Evolutionary conservation across 2,797 vertebrate species (phyloP).

Genomic region (Oryzias dopingdopingensis): DNA sequence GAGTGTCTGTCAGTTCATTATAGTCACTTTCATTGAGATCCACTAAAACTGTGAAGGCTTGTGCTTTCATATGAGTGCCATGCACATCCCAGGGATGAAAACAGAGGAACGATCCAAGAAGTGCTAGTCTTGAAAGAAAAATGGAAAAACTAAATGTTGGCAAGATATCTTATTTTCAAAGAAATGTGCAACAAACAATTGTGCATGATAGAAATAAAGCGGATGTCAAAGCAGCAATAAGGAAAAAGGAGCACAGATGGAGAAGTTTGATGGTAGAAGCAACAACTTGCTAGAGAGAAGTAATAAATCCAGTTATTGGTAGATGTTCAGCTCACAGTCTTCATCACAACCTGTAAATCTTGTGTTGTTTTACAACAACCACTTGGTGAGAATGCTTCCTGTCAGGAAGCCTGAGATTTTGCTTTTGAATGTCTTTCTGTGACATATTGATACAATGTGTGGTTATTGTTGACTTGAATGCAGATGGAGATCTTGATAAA

Average conservation of each 20-base stretch:
- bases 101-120: neutral
- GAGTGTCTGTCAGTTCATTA: slow-evolving; percentile 39
- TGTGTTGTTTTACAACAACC: slow-evolving; percentile 54
- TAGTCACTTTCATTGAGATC: slow-evolving; percentile 44
- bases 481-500: slow-evolving; percentile 64
- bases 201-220: neutral
- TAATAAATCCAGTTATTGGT: slow-evolving; percentile 43
- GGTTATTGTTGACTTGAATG: slow-evolving; percentile 59
- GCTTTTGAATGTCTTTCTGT: slow-evolving; percentile 71
- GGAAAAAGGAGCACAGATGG: slow-evolving; percentile 19
- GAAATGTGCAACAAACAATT: neutral
- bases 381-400: slow-evolving; percentile 65
- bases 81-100: neutral
- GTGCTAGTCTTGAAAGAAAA: slow-evolving; percentile 3
- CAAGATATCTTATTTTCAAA: neutral
- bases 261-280: slow-evolving; percentile 57
- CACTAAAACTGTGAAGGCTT: slow-evolving; percentile 56
- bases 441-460: slow-evolving; percentile 71
- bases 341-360: slow-evolving; percentile 62
- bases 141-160: slow-evolving; percentile 1
- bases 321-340: slow-evolving; percentile 16
- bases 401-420: slow-evolving; percentile 64
- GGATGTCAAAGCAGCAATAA: slow-evolving; percentile 44
- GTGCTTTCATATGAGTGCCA: slow-evolving; percentile 49
- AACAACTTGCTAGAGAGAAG: slow-evolving; percentile 46